A percentile compares a stretch with the other conserved stretches of the same genome.
phyloP scores from a whole-genome alignment of 2,888 invertebrate genomes.

The Tiphia femorata region DNA sequence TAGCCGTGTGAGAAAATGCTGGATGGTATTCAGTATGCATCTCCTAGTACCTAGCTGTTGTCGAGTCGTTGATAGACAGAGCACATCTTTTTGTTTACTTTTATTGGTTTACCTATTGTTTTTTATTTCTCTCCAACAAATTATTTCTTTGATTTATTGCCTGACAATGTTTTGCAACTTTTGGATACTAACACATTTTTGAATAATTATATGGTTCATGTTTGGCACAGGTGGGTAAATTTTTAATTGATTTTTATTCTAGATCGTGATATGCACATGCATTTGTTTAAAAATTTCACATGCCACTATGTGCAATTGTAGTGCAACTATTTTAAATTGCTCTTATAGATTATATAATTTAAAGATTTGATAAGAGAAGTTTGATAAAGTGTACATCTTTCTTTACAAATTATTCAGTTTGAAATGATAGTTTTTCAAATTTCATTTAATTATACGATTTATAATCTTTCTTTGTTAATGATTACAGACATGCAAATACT shows the following conservation, averaged over 20 bases:
- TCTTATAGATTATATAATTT: too few species aligned
- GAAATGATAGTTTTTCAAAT: too few species aligned
- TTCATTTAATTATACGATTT: neutral
- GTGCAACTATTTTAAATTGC: too few species aligned
- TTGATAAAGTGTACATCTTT: too few species aligned
- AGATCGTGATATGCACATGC: neutral
- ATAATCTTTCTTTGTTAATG: neutral
- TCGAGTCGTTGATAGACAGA: conserved; percentile 69
- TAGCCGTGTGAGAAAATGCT: conserved; percentile 52
- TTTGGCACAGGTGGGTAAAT: conserved; percentile 59
- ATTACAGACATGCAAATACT: neutral
- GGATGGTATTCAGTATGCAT: conserved; percentile 61
- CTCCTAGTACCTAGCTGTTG: conserved; percentile 66
- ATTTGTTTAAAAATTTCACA: too few species aligned
- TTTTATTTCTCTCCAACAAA: conserved; percentile 38
- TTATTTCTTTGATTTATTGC: conserved; percentile 53
- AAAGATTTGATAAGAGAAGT: too few species aligned
- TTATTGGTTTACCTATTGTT: conserved; percentile 50
- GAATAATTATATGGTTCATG: conserved; percentile 48
- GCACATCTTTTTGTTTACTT: conserved; percentile 58
- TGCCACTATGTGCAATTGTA: too few species aligned
- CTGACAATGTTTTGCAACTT: conserved; percentile 61
- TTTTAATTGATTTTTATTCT: conserved; percentile 7
- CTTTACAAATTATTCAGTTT: too few species aligned
- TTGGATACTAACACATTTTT: conserved; percentile 57